Base-by-base conservation (phyloP, 2,797 vertebrate species). In the Melanotaenia boesemani region DNA sequence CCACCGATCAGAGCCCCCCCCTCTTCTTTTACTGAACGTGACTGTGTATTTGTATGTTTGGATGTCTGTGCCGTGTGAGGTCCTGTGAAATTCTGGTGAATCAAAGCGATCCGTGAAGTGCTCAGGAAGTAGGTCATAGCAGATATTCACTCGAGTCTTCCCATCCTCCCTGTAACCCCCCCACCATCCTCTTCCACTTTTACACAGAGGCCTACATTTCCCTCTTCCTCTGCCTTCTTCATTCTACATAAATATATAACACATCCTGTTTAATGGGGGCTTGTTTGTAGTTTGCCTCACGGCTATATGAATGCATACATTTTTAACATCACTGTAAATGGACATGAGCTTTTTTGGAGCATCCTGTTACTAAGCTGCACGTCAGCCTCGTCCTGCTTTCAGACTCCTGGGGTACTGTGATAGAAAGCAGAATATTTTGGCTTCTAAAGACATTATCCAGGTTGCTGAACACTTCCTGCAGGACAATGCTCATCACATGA, bases 101-200 rank as follows among this genome's bases (percentile, higher is more conserved):
- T 72, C 61, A 44, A 61, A 78, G 70, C 30, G 24, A 66, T 79
- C 55, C 67, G 72, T 80, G 79, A 90, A 64, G 73, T 77, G 74
- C 83, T 88, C 10, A 86, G 83, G 89, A 93, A 93, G 79, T 93
- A 90, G 92, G 91, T 93, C 92, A 91, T 68, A 83, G 80, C 83
- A 77, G 13, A 71, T 71, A 36, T 78, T 80, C 59, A 76, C 77
- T 72, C 76, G 76, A n/a, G 67, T 61, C 55, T 84, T 73, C 65
- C 64, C 50, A 66, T 52, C 70, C 67, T 66, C 24, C 24, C n/a
- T 59, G 46, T 46, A 44, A 55, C 32, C 32, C 34, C 55, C 5
- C 41, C 7, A 41, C 11, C 70, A 20, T 15, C 55, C 59, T 10
- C 44, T 50, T 62, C n/a, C 16, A 32, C 63, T 41, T 63, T 44